Conservation (phyloP, 2,888 invertebrate genomes). For the Neoitamus cyanurus region DNA sequence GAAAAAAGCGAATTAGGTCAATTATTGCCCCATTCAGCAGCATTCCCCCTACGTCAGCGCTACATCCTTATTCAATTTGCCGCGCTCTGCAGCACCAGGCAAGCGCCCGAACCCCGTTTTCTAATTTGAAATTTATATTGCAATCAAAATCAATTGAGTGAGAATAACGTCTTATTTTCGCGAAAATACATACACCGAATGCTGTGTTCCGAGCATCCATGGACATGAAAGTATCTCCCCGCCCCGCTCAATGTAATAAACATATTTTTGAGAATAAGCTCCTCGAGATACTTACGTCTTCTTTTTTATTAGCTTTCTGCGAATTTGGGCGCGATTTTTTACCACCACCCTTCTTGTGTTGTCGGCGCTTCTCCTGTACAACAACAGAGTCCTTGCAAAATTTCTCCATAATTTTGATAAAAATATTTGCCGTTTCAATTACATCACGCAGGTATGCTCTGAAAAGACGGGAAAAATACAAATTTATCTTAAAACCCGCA, state of each 20-base stretch:
- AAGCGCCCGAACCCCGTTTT: not conserved
- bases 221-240: constrained; percentile 32
- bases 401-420: constrained; percentile 88
- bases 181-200: constrained; percentile 42
- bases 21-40: not conserved
- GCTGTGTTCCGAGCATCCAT: not conserved
- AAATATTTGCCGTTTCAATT: constrained; percentile 89
- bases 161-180: constrained; percentile 52
- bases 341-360: constrained; percentile 55
- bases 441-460: constrained; percentile 87
- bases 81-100: not conserved
- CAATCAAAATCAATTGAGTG: constrained; percentile 53
- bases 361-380: constrained; percentile 74
- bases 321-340: constrained; percentile 53
- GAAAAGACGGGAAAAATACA: constrained; percentile 35
- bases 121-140: constrained; percentile 50
- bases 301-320: constrained; percentile 65
- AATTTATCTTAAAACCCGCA: not conserved
- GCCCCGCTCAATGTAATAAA: not conserved
- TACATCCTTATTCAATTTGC: not conserved
- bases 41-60: not conserved
- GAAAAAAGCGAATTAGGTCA: not conserved
- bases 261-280: constrained; percentile 17
- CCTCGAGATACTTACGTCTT: constrained; percentile 49
- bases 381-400: constrained; percentile 75